phyloP scores from a whole-genome alignment of 2,113 vertebrate species.

The Hystrix cristata region DNA sequence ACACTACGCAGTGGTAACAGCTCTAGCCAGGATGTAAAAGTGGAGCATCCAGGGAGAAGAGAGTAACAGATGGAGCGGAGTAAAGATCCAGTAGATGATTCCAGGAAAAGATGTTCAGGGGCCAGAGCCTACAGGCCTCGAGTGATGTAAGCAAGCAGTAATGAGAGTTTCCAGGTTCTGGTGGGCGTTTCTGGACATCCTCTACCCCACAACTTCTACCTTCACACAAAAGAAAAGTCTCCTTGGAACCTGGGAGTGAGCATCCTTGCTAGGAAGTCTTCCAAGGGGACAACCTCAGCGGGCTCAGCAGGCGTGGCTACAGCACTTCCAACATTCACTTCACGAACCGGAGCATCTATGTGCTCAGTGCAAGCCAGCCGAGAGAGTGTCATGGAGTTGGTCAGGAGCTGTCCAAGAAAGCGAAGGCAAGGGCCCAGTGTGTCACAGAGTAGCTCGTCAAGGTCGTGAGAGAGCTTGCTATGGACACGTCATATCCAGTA shows the following conservation, averaged over 20 bases:
- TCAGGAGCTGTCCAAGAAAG: background rate
- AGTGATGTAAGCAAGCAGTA: background rate
- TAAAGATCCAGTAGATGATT: background rate
- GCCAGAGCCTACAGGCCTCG: background rate
- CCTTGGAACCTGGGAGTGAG: background rate
- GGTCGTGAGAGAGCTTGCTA: rapidly evolving
- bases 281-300: background rate
- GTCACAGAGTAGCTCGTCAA: background rate
- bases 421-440: background rate
- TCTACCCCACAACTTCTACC: background rate
- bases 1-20: background rate
- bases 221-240: background rate
- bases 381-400: background rate
- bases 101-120: background rate
- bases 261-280: background rate
- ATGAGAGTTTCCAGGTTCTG: no score
- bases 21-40: background rate
- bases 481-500: rapidly evolving
- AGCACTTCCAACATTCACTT: rapidly evolving
- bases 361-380: rapidly evolving
- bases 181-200: background rate
- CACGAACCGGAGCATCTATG: background rate
- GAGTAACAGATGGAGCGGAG: background rate
- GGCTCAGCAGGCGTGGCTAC: background rate
- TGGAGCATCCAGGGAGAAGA: background rate